Percentiles rank a stretch among this genome's conserved stretches.
Conservation (phyloP, 2,888 invertebrate species). For the Cosmorhoe ocellata region DNA sequence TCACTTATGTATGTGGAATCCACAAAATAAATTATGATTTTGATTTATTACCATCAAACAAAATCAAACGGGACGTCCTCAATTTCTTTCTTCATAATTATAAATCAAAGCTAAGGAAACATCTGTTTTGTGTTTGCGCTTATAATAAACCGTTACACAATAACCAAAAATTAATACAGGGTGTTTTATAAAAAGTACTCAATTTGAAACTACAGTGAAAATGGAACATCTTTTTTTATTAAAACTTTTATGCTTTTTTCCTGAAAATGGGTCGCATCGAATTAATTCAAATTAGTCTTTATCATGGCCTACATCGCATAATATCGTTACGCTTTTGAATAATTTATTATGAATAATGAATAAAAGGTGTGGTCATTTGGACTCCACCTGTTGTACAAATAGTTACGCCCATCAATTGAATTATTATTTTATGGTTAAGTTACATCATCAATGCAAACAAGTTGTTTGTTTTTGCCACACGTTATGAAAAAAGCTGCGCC, state of each 20-base stretch:
- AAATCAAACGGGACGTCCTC: slow-evolving; percentile 39
- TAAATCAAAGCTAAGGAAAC: slow-evolving; percentile 57
- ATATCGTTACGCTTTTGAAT: slow-evolving; percentile 68
- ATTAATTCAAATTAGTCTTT: slow-evolving; percentile 71
- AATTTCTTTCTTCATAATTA: slow-evolving; percentile 41
- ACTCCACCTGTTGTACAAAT: slow-evolving; percentile 61
- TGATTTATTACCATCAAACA: slow-evolving; percentile 32
- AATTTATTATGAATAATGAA: slow-evolving; percentile 68
- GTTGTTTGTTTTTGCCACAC: no score
- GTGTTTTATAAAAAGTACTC: no score
- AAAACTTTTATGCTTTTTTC: slow-evolving; percentile 55
- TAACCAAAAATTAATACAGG: slow-evolving; percentile 16
- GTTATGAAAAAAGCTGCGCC: no score
- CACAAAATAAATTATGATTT: slow-evolving; percentile 24
- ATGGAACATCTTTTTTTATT: slow-evolving; percentile 23
- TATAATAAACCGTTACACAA: slow-evolving; percentile 52
- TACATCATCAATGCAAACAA: no score
- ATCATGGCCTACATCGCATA: slow-evolving; percentile 62
- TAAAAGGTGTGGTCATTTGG: slow-evolving; percentile 68
- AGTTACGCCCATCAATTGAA: slow-evolving; percentile 51
- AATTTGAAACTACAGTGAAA: no score
- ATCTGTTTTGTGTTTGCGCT: slow-evolving; percentile 56
- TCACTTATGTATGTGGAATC: slow-evolving; percentile 25
- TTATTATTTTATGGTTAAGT: neutral
- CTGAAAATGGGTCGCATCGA: slow-evolving; percentile 58